Base-by-base conservation (phyloP, 1,140 invertebrate genomes). In the Elymnias hypermnestra region DNA sequence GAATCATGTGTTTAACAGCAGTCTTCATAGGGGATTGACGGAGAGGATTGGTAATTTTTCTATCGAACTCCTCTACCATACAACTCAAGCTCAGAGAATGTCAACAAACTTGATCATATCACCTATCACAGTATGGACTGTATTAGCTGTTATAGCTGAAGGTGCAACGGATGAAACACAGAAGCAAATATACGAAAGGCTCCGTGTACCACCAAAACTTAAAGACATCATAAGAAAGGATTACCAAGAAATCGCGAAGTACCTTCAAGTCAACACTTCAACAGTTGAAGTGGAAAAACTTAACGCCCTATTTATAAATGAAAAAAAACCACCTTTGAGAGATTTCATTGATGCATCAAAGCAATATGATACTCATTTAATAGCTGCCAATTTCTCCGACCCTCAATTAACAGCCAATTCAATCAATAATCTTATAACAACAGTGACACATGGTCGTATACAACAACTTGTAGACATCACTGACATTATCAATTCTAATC, bases 351-450 rank as follows among this genome's bases (percentile, higher is more conserved):
- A 68, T 12, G 38, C 50, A 5, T 59, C 87, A 1, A 62, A 59
- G 14, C 63, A 67, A 41, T 94, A 94, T 53, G 78, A 82, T 4
- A 88, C 89, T 2, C 79, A 89, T 31, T 67, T 92, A 0, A 54
- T 87, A 8, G 48, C 78, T 3, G 57, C 92, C 0, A 87, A 94
- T 57, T 94, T 95, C 53, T 63, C 56, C 3, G 71, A 90, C 23
- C 38, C 57, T 4, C 55, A 81, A 0, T 21, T 35, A 23, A 73
- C 89, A 5, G 71, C 87, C 0, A 45, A 75, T 5, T 36, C 47
- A 3, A 92, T 96, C n/a, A 95, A 96, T 63, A 53, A 81, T 7
- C 92, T 89, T 72, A 89, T 94, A 7, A 85, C 85, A 8, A 61
- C 82, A 12, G 70, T 83, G 4, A 96, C 95, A 0, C 81, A 87